phyloP scores from a whole-genome alignment of 2,113 vertebrate genomes.

The Meleagris gallopavo region DNA sequence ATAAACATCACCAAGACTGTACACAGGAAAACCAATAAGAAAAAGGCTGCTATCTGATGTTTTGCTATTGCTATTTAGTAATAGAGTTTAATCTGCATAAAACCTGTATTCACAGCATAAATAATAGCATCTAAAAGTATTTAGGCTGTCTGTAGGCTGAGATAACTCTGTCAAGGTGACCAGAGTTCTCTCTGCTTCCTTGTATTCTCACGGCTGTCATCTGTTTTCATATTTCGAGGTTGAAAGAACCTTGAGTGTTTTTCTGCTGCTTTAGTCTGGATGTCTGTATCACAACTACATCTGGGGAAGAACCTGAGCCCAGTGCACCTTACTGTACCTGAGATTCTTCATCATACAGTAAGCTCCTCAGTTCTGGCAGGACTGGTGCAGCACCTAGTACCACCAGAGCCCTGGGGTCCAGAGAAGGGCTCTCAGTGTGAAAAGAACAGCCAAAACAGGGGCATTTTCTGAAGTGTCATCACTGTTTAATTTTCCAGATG shows the following conservation, averaged over 20 bases:
- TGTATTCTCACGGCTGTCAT: not conserved
- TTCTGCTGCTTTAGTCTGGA: not conserved
- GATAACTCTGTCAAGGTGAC: not conserved
- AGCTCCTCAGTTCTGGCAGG: fast-evolving
- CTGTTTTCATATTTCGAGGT: not conserved
- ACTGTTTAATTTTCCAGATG: slow-evolving; percentile 22
- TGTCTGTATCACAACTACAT: not conserved
- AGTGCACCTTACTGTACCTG: fast-evolving
- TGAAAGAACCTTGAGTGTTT: not conserved
- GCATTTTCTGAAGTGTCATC: not conserved
- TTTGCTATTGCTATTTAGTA: not conserved
- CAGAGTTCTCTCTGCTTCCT: not conserved
- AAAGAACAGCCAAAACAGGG: not conserved
- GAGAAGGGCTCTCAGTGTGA: not conserved
- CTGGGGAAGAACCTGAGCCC: not conserved
- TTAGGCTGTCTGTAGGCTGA: not conserved
- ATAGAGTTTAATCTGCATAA: not conserved
- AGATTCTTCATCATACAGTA: fast-evolving
- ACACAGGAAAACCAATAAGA: not conserved
- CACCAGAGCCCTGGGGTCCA: fast-evolving
- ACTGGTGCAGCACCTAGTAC: not conserved
- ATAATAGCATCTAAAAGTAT: not conserved
- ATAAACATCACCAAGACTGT: not conserved
- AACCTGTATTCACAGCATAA: not conserved
- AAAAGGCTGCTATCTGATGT: not conserved